Conservation (phyloP, 2,888 invertebrate species). For the Ctenicera cuprea region DNA sequence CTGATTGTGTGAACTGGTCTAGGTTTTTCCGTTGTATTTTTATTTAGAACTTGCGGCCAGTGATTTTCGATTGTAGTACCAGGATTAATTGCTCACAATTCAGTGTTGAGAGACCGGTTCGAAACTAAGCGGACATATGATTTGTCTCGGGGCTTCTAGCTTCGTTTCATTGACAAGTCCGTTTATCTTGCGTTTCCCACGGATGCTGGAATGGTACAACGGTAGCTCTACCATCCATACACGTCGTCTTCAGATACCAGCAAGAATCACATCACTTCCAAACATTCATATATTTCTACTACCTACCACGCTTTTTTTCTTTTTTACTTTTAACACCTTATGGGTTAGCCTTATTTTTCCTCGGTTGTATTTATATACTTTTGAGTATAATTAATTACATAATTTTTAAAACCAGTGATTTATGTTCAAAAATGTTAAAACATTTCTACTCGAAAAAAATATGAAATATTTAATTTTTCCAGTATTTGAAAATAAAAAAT, state of each 20-base stretch:
- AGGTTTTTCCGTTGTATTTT: not conserved
- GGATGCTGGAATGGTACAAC: constrained; percentile 60
- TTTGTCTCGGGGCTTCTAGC: constrained; percentile 57
- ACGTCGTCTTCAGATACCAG: constrained; percentile 61
- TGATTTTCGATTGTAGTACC: constrained; percentile 44
- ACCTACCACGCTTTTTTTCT: constrained; percentile 3
- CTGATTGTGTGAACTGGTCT: constrained; percentile 7
- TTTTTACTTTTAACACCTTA: constrained; percentile 10
- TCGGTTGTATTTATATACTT: not conserved
- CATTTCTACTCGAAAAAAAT: no score
- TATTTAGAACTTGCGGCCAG: constrained; percentile 14
- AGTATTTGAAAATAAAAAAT: no score
- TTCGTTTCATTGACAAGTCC: constrained; percentile 62
- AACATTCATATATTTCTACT: constrained; percentile 45
- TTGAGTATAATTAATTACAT: no score
- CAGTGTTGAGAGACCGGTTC: constrained; percentile 57
- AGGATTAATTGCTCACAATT: constrained; percentile 50
- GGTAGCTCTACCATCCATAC: constrained; percentile 62
- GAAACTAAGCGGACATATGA: constrained; percentile 55
- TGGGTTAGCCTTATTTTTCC: not conserved
- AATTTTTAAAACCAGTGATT: no score
- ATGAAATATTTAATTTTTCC: no score
- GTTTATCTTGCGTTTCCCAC: constrained; percentile 64
- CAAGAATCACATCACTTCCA: constrained; percentile 58
- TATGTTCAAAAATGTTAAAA: no score